Conservation (phyloP, 2,113 vertebrate genomes). For the Prinia subflava region DNA sequence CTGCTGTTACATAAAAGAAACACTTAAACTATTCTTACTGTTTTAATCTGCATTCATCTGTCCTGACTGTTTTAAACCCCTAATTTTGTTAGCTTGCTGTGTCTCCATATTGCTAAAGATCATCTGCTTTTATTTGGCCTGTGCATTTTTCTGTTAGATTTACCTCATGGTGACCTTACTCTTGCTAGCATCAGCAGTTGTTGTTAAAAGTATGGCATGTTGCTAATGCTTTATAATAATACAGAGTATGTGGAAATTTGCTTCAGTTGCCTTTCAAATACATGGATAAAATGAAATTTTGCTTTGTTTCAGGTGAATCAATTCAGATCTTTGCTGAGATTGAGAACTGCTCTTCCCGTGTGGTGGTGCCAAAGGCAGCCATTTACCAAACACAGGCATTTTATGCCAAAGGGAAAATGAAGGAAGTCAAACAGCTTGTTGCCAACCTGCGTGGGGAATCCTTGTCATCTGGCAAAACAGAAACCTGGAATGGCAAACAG, state of each 20-base stretch:
- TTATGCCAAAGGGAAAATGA: constrained; percentile 99
- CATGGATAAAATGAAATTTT: not conserved
- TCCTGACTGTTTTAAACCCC: not conserved
- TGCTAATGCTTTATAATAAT: not conserved
- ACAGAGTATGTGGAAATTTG: not conserved
- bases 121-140: not conserved
- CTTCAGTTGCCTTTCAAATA: not conserved
- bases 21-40: not conserved
- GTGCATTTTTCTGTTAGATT: not conserved
- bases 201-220: not conserved
- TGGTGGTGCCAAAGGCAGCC: constrained; percentile 98
- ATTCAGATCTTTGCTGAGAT: constrained; percentile 99
- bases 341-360: constrained; percentile 96
- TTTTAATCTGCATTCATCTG: not conserved
- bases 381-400: constrained; percentile 99
- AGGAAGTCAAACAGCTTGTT: constrained; percentile 97
- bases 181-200: not conserved
- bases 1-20: not conserved
- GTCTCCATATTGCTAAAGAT: not conserved
- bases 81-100: not conserved
- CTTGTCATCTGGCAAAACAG: constrained; percentile 94
- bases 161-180: not conserved
- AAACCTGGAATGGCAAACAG: constrained; percentile 97
- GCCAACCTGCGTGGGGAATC: constrained; percentile 96
- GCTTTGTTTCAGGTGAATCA: constrained; percentile 85